Base-by-base conservation (phyloP, 2,797 vertebrate species). In the Eremophila alpestris region DNA sequence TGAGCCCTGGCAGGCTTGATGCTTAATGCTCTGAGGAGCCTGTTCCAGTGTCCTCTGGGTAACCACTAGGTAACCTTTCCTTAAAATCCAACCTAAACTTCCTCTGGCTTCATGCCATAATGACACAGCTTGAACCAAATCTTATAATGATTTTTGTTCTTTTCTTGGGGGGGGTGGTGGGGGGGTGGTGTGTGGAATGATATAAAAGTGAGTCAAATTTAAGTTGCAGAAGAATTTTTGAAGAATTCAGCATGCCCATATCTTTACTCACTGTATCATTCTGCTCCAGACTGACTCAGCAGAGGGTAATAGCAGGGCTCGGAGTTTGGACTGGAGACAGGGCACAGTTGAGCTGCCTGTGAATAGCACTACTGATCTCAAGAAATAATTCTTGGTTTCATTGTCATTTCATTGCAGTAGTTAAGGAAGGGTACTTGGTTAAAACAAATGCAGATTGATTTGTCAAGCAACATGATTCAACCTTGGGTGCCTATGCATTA, bases 381-480 rank as follows among this genome's bases (percentile, higher is more conserved):
- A 95, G 93, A 97, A 94, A 95, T 93, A 95, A 94, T 93, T 95
- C 95, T 96, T 91, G 94, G 94, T 96, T 94, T 96, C 84, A 91
- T 91, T 92, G 96, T 96, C 81, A 93, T 95, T 95, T 95, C 81
- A 74, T 87, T 93, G 88, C 56, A 60, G 89, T 86, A 90, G 85
- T 86, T 97, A 95, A 95, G 82, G 87, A 89, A 93, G 95, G 79
- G 76, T 91, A 92, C 94, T 96, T 91, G 89, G 82, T 92, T 96
- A 92, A 95, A 97, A 95, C 93, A 96, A 96, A 95, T 95, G 95
- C 82, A 94, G 91, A 93, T 95, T 92, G 79, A 97, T 96, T 94
- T 90, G 89, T 96, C 96, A 92, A 93, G 93, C 73, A 95, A 73
- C 89, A 41, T 59, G 74, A 84, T 95, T 95, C 94, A 96, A 91